phyloP scores from a whole-genome alignment of 2,888 invertebrate species.

The Euzophera pinguis region DNA sequence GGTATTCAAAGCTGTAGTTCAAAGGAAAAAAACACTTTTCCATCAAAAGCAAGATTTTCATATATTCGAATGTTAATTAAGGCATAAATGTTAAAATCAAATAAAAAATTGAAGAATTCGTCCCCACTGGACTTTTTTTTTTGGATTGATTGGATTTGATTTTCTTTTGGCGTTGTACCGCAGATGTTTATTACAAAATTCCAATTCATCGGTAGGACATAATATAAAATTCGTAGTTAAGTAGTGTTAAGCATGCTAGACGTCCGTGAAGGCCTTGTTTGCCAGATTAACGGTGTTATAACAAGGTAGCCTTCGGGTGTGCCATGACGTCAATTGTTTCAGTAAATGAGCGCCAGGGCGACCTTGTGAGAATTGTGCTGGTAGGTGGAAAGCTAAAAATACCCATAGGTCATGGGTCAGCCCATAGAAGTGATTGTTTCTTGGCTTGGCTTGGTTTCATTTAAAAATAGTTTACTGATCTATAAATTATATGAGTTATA shows the following conservation, averaged over 20 bases:
- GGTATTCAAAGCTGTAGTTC: conserved; percentile 42
- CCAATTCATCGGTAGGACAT: neutral
- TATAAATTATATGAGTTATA: no score
- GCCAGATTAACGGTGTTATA: conserved; percentile 57
- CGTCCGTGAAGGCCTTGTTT: conserved; percentile 38
- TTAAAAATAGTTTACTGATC: neutral
- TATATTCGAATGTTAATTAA: conserved; percentile 17
- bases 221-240: neutral
- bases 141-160: no score
- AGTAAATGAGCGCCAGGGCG: conserved; percentile 60
- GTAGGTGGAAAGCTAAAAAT: conserved; percentile 64
- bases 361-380: conserved; percentile 54
- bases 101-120: no score
- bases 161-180: no score
- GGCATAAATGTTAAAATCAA: no score
- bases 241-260: conserved; percentile 1
- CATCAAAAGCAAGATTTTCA: neutral
- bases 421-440: conserved; percentile 24
- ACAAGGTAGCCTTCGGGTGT: conserved; percentile 55
- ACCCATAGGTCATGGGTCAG: conserved; percentile 66
- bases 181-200: no score
- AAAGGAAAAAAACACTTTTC: conserved; percentile 8
- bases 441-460: neutral
- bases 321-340: conserved; percentile 74
- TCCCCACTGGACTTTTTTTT: no score